Evolutionary conservation across 2,888 invertebrate species (phyloP).

Genomic region (Rosalia funebris): DNA sequence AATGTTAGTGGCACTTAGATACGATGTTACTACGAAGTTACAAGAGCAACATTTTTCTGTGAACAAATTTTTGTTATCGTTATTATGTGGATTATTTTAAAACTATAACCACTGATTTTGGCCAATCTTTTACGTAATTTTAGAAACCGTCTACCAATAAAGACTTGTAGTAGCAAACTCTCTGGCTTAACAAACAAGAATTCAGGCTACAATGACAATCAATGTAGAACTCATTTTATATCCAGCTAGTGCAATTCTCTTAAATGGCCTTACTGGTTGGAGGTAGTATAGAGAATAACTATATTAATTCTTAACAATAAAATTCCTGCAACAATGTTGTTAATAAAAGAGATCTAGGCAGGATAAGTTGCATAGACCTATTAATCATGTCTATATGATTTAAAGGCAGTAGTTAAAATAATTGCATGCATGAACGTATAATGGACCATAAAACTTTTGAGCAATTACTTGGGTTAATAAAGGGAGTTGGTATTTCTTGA

Average conservation of each 20-base stretch:
- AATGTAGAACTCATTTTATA: conserved; percentile 16
- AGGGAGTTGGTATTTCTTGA: background rate
- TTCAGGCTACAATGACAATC: conserved; percentile 7
- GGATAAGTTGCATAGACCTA: conserved; percentile 3
- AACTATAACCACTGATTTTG: too few relatives aligned
- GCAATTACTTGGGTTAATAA: background rate
- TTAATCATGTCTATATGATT: conserved; percentile 4
- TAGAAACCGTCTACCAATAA: too few relatives aligned
- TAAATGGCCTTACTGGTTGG: background rate
- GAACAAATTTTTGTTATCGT: too few relatives aligned
- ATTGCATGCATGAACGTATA: background rate
- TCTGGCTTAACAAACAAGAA: too few relatives aligned
- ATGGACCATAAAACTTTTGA: conserved; percentile 4
- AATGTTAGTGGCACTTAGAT: too few relatives aligned
- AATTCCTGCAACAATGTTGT: conserved; percentile 11
- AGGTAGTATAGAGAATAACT: background rate
- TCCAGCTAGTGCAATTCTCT: background rate
- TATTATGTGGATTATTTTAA: too few relatives aligned
- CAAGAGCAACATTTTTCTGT: too few relatives aligned
- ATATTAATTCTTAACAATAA: background rate
- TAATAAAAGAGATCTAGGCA: background rate
- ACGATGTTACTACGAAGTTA: too few relatives aligned
- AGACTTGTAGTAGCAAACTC: too few relatives aligned
- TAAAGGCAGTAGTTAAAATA: background rate
- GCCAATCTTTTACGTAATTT: too few relatives aligned